These are phyloP conservation scores for Glaucidium brasilianum DNA, from an alignment of 2,113 vertebrate genomes.

Conservation along the genomic window DNA sequence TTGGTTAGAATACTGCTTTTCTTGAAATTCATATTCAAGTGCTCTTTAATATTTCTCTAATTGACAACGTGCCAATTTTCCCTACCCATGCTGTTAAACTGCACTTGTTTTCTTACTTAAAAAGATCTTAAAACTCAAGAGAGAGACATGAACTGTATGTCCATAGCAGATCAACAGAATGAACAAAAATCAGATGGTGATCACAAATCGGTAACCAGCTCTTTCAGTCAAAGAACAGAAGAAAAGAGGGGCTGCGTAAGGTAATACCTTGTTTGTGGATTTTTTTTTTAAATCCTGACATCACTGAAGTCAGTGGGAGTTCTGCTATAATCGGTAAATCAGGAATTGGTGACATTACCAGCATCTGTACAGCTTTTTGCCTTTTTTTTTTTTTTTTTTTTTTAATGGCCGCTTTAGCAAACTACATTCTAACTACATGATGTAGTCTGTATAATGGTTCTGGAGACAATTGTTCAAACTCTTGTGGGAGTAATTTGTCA, in stretches of 20 bases:
- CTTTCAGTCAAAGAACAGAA: background rate
- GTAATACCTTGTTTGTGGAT: slow-evolving; percentile 23
- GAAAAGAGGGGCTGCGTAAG: slow-evolving; percentile 38
- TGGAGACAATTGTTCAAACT: background rate
- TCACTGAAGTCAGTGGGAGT: background rate
- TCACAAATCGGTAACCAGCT: background rate
- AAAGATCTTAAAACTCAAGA: slow-evolving; percentile 30
- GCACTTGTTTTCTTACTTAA: background rate
- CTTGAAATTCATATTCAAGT: background rate
- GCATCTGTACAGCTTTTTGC: background rate
- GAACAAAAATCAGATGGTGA: slow-evolving; percentile 14
- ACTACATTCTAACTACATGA: background rate
- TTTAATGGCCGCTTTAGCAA: background rate
- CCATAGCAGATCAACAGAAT: background rate
- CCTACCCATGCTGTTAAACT: background rate
- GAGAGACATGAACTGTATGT: background rate
- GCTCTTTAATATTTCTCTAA: background rate
- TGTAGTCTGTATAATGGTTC: background rate
- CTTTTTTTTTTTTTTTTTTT: background rate
- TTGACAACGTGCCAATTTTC: background rate
- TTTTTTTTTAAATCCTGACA: background rate
- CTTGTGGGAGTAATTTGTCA: background rate
- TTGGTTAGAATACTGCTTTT: background rate
- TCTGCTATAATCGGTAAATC: background rate
- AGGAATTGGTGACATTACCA: background rate